Conservation (phyloP, 2,888 invertebrate species). For the Steinernema carpocapsae region DNA sequence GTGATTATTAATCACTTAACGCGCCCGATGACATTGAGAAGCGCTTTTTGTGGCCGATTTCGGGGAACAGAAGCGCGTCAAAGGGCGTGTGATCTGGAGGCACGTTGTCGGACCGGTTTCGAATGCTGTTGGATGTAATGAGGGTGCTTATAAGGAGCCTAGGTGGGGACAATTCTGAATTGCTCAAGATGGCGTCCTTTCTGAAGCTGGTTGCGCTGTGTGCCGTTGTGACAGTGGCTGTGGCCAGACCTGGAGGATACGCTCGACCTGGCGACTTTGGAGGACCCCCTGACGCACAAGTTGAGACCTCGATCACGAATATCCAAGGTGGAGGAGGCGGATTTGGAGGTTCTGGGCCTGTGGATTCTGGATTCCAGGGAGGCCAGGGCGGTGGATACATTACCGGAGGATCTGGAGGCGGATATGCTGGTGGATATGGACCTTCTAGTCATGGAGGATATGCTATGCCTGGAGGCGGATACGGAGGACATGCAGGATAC, state of each 20-base stretch:
- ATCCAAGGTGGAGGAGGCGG: background rate
- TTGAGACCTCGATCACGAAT: background rate
- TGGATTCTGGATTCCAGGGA: background rate
- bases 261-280: background rate
- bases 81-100: background rate
- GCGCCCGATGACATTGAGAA: background rate
- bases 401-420: background rate
- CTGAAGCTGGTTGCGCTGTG: background rate
- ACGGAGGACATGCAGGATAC: background rate
- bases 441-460: background rate
- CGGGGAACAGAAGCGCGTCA: conserved; percentile 2
- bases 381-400: background rate
- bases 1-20: background rate
- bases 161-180: too few species aligned
- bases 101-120: background rate
- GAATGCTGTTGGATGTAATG: background rate
- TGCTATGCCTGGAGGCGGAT: too few species aligned
- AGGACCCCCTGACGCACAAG: background rate
- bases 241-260: conserved; percentile 5
- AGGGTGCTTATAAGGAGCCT: background rate
- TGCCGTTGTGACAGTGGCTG: background rate
- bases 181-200: conserved; percentile 2
- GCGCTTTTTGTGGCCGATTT: background rate
- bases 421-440: background rate
- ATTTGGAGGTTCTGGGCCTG: background rate